A percentile compares a stretch with the other conserved stretches of the same genome.
Evolutionary conservation across 2,797 vertebrate species (phyloP).

Genomic region (Silurus aristotelis): DNA sequence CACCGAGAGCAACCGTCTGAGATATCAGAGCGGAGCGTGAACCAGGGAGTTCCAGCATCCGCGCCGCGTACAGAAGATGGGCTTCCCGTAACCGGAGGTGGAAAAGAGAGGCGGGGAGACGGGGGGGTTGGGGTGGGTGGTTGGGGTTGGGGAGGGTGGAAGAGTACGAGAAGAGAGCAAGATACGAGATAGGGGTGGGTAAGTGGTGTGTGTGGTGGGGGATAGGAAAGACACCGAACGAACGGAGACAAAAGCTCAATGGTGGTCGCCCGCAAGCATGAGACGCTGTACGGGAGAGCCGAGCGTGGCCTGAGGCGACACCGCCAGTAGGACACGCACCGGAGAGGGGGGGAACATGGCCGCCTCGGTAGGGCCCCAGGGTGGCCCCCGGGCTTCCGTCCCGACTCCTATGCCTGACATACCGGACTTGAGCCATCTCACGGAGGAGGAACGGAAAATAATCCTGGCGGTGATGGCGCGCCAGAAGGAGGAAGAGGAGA

Average conservation of each 20-base stretch:
- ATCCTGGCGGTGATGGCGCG: slow-evolving; percentile 99
- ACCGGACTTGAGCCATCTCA: slow-evolving; percentile 98
- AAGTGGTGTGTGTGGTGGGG: slow-evolving; percentile 16
- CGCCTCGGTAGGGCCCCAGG: slow-evolving; percentile 89
- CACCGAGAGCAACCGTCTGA: slow-evolving; percentile 55
- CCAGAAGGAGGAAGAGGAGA: slow-evolving; percentile 95
- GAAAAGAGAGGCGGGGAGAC: slow-evolving; percentile 70
- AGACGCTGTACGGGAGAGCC: slow-evolving; percentile 66
- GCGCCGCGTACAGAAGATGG: slow-evolving; percentile 74
- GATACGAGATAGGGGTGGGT: slow-evolving; percentile 52
- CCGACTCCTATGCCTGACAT: slow-evolving; percentile 89
- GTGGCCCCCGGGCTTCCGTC: slow-evolving; percentile 90
- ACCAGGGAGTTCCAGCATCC: slow-evolving; percentile 58
- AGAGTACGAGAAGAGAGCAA: slow-evolving; percentile 56
- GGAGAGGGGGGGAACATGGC: slow-evolving; percentile 85
- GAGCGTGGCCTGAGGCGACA: slow-evolving; percentile 77
- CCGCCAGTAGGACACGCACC: slow-evolving; percentile 10
- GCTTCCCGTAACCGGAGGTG: slow-evolving; percentile 76
- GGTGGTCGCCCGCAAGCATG: slow-evolving; percentile 81
- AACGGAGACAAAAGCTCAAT: slow-evolving; percentile 78
- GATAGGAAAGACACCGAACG: slow-evolving; percentile 54
- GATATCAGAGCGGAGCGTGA: slow-evolving; percentile 52
- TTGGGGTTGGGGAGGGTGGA: slow-evolving; percentile 53
- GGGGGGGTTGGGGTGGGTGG: slow-evolving; percentile 58
- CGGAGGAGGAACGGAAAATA: slow-evolving; percentile 94